Conservation (phyloP, 2,888 invertebrate genomes). For the Aromia moschata region DNA sequence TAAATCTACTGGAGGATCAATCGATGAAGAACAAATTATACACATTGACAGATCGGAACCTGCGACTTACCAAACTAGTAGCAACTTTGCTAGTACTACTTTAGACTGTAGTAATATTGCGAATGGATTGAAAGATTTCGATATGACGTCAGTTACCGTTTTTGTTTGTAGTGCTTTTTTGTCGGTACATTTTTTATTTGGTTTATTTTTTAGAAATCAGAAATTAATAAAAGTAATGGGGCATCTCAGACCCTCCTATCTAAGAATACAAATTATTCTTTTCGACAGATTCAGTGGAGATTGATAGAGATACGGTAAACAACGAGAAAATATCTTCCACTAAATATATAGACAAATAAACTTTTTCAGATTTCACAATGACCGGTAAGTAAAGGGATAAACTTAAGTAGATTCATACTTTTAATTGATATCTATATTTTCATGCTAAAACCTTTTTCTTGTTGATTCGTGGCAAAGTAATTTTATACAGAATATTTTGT, state of each 20-base stretch:
- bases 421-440: too few relatives aligned
- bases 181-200: too few relatives aligned
- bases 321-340: too few relatives aligned
- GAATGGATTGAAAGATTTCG: conserved; percentile 55
- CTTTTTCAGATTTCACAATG: conserved; percentile 62
- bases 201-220: conserved; percentile 49
- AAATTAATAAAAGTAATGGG: conserved; percentile 65
- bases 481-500: not conserved
- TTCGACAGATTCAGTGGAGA: conserved; percentile 58
- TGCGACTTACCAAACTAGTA: conserved; percentile 32
- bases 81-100: conserved; percentile 57
- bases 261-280: conserved; percentile 73
- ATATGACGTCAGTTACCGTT: conserved; percentile 54
- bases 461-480: too few relatives aligned
- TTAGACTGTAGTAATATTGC: conserved; percentile 58
- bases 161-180: too few relatives aligned
- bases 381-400: conserved; percentile 47
- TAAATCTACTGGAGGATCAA: not conserved
- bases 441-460: not conserved
- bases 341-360: too few relatives aligned
- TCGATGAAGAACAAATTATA: conserved; percentile 29
- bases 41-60: conserved; percentile 35
- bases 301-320: conserved; percentile 51
- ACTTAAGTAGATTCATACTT: too few relatives aligned
- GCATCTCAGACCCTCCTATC: conserved; percentile 70